A percentile compares a stretch with the other conserved stretches of the same genome.
phyloP scores from a whole-genome alignment of 2,113 vertebrate genomes.

The Tamias sibiricus region DNA sequence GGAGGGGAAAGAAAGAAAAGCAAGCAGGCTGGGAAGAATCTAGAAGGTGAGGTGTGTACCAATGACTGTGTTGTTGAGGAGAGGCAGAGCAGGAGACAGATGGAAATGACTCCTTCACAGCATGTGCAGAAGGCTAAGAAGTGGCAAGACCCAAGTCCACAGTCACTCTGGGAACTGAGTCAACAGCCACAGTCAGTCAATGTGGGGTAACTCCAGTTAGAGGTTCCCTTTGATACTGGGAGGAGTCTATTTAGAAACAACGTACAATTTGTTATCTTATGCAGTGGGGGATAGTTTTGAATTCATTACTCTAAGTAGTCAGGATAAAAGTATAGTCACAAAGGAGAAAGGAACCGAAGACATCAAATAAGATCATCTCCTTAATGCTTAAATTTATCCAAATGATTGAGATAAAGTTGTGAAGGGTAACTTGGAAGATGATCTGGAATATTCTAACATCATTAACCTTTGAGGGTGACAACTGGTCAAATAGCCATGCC shows the following conservation, averaged over 20 bases:
- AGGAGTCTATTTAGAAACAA: background rate
- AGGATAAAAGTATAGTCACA: background rate
- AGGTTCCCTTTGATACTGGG: background rate
- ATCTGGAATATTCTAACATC: conserved; percentile 52
- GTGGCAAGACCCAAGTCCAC: background rate
- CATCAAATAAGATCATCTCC: background rate
- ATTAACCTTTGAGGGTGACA: conserved; percentile 63
- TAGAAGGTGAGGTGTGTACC: background rate
- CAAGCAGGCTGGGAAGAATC: background rate
- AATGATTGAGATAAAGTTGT: conserved; percentile 34
- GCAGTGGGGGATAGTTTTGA: background rate
- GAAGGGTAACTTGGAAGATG: conserved; percentile 16
- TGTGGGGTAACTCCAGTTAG: background rate
- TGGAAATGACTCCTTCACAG: background rate
- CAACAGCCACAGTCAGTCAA: background rate
- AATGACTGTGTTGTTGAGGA: background rate
- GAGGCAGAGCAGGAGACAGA: background rate
- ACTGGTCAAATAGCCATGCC: conserved; percentile 3
- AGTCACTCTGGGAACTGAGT: background rate
- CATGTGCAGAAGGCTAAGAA: background rate
- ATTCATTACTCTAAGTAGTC: background rate
- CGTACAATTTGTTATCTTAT: background rate
- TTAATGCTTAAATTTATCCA: background rate
- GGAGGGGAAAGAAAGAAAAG: background rate
- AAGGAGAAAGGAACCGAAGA: background rate